Evolutionary conservation across 2,888 invertebrate species (phyloP).

Genomic region (Zeuzera pyrina): DNA sequence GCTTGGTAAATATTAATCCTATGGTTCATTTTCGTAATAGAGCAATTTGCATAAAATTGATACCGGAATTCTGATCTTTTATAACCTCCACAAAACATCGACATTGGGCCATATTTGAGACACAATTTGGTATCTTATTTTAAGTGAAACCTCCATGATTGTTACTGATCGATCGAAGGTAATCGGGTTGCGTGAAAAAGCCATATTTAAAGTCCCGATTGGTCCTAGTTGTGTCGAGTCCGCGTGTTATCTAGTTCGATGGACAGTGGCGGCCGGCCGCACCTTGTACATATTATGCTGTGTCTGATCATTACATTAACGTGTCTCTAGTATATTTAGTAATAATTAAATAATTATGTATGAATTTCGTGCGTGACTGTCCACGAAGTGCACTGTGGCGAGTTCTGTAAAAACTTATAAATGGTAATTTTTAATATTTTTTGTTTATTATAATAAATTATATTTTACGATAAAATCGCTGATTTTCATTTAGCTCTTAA

Average conservation of each 20-base stretch:
- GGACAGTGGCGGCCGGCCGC: slow-evolving; percentile 37
- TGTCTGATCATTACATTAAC: slow-evolving; percentile 63
- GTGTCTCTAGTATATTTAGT: slow-evolving; percentile 44
- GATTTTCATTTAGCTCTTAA: too few species aligned
- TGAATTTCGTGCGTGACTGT: slow-evolving; percentile 37
- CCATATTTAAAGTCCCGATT: slow-evolving; percentile 31
- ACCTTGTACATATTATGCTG: slow-evolving; percentile 49
- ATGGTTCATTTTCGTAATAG: too few species aligned
- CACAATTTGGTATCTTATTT: too few species aligned
- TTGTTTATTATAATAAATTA: slow-evolving; percentile 70
- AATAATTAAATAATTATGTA: slow-evolving; percentile 39
- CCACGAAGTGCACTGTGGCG: slow-evolving; percentile 25
- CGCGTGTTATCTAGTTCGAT: slow-evolving; percentile 26
- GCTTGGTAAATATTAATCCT: too few species aligned
- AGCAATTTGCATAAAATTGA: too few species aligned
- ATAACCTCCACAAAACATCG: too few species aligned
- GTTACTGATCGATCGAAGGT: slow-evolving; percentile 14
- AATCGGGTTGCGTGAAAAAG: slow-evolving; percentile 26
- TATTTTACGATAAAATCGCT: slow-evolving; percentile 46
- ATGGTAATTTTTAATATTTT: slow-evolving; percentile 57
- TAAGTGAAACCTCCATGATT: slow-evolving; percentile 2
- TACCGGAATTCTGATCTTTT: too few species aligned
- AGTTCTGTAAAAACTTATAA: slow-evolving; percentile 46
- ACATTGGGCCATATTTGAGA: too few species aligned
- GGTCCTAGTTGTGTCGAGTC: slow-evolving; percentile 39